Base-by-base conservation (phyloP, 1,140 invertebrate species). In the Lordiphosa collinella region DNA sequence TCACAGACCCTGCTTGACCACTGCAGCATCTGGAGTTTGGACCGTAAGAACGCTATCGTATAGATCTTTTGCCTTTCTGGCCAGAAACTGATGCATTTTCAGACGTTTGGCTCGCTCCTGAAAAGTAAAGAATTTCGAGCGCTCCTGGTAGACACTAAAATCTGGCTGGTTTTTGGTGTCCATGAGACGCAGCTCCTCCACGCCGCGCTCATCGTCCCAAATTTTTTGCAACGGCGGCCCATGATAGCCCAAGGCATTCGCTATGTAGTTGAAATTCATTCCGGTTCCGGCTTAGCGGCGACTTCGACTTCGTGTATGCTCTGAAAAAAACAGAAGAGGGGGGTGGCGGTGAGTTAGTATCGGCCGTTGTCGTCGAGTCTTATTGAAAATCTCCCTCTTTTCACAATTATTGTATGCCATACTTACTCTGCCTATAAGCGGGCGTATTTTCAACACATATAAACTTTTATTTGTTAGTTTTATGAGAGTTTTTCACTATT, bases 201-300 rank as follows among this genome's bases (percentile, higher is more conserved):
- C 93, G 56, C 94, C 94, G 73, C 93, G 91, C 76, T 96, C 94
- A 14, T 92, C 91, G 78, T 96, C 95, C 95, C 95, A 96, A 60
- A 95, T 92, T 90, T 95, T 96, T 89, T 95, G 94, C 65, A 96
- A 90, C 72, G 95, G 94, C 74, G 95, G 94, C 1, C 95, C 95
- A 90, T 96, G 95, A 86, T 94, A 96, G 89, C 95, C 94, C 60
- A 96, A 90, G 44, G 93, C 91, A 79, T 93, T 92, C 72, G 92
- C 90, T 76, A 96, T 92, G 18, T 86, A 79, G 13, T 82, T 76
- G 3, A 58, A 25, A 52, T 88, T 87, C 87, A 88, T 88, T 3
- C 29, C 18, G 25, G 4, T 31, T 37, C 10, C 3, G 13, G 35
- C 13, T 25, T 7, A 25, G 18, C 1, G 14, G 1, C 14, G 14